Evolutionary conservation across 2,113 vertebrate genomes (phyloP).

Genomic region (Taurulus bubalis): DNA sequence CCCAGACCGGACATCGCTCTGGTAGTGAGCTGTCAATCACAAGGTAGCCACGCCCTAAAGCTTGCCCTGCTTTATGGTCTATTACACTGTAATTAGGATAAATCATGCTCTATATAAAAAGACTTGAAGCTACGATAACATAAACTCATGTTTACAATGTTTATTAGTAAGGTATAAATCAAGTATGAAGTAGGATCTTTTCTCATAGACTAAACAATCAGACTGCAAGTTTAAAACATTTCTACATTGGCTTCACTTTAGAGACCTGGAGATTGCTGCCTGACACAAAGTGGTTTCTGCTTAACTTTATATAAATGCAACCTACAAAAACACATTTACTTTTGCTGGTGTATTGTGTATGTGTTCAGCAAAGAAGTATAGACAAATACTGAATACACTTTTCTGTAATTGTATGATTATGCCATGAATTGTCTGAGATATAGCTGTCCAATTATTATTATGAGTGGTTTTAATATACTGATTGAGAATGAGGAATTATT

Average conservation of each 20-base stretch:
- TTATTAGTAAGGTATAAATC: neutral
- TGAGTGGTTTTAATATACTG: neutral
- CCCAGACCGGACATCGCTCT: neutral
- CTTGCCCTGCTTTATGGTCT: neutral
- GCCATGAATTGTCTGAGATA: neutral
- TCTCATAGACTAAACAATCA: too few relatives aligned
- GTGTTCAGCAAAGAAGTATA: neutral
- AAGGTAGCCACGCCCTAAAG: neutral
- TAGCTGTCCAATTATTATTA: neutral
- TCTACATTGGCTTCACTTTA: too few relatives aligned
- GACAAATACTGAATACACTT: neutral
- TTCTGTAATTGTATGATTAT: neutral
- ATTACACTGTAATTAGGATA: neutral
- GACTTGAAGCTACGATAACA: neutral
- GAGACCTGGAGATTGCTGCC: too few relatives aligned
- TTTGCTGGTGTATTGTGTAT: neutral
- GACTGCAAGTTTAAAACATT: too few relatives aligned
- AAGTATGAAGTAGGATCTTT: neutral
- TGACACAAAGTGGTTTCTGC: neutral
- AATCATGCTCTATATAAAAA: neutral
- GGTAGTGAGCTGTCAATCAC: neutral
- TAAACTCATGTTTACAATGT: neutral
- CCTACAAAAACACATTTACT: neutral
- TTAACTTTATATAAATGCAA: constrained; percentile 10
- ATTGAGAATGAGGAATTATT: neutral